Conservation (phyloP, 1,140 invertebrate genomes). For the Holotrichia oblita region DNA sequence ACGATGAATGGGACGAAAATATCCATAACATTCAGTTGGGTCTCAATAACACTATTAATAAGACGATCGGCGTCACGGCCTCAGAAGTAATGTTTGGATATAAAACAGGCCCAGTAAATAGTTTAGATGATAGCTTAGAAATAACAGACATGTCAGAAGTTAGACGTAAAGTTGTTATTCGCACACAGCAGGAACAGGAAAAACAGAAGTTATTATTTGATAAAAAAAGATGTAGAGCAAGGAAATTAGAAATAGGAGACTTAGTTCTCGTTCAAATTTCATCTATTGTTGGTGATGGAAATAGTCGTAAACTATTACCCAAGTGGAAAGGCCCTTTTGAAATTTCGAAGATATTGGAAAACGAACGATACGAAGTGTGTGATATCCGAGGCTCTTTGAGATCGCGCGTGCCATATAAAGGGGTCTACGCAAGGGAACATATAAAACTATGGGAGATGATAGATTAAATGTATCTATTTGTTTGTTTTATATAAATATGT, state of each 20-base stretch:
- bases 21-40: conserved; percentile 22
- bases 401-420: neutral
- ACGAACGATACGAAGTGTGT: neutral
- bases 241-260: conserved; percentile 17
- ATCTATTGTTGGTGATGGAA: neutral
- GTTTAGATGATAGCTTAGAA: neutral
- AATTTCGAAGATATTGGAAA: neutral
- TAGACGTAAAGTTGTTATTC: neutral
- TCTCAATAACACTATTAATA: conserved; percentile 20
- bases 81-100: conserved; percentile 30
- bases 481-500: neutral
- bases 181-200: neutral
- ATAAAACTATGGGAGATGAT: neutral
- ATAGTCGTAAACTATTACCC: conserved; percentile 18
- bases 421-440: neutral
- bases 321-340: conserved; percentile 29
- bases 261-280: conserved; percentile 15
- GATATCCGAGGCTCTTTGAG: neutral
- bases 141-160: neutral
- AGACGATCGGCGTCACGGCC: neutral
- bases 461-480: neutral
- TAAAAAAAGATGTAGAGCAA: conserved; percentile 2
- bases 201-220: neutral
- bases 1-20: conserved; percentile 36
- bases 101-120: conserved; percentile 5